phyloP scores from a whole-genome alignment of 1,140 invertebrate genomes.

The Ylistrum balloti region DNA sequence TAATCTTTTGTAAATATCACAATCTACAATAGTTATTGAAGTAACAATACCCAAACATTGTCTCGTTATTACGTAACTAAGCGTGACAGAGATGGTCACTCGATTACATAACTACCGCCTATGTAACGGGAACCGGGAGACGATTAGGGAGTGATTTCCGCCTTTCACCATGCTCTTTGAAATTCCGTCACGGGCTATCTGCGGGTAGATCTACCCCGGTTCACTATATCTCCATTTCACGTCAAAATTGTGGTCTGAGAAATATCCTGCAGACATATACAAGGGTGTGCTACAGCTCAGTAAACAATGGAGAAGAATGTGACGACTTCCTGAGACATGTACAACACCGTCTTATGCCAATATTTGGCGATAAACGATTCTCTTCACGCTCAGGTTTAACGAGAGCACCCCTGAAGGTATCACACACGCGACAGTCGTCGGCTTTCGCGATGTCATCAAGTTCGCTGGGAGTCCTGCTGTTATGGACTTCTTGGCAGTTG shows the following conservation, averaged over 20 bases:
- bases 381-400: neutral
- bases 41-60: too few relatives aligned
- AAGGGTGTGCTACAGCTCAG: neutral
- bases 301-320: neutral
- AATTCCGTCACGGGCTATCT: neutral
- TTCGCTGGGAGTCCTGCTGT: neutral
- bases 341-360: neutral
- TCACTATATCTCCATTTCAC: neutral
- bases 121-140: neutral
- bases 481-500: neutral
- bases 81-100: neutral
- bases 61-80: neutral
- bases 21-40: too few relatives aligned
- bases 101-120: neutral
- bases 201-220: neutral
- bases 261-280: neutral
- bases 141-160: neutral
- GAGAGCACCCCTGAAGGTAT: neutral
- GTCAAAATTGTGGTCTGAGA: neutral
- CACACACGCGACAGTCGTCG: neutral
- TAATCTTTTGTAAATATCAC: too few relatives aligned
- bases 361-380: constrained; percentile 7
- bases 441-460: neutral
- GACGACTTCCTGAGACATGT: neutral
- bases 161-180: too few relatives aligned